Evolutionary conservation across 2,888 invertebrate genomes (phyloP).

Genomic region (Ormyrus rosae): DNA sequence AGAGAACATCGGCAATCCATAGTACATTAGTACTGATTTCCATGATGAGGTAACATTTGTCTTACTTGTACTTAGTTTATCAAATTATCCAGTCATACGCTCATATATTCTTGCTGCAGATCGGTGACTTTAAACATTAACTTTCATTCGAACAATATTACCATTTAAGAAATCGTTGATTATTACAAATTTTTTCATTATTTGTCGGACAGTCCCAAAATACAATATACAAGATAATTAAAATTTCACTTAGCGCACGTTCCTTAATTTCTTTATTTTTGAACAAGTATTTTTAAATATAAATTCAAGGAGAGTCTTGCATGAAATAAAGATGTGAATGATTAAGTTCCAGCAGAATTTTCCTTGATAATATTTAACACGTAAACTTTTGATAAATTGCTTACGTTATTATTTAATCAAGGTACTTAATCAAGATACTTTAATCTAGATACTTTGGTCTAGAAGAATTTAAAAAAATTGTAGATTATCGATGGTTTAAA

Average conservation of each 20-base stretch:
- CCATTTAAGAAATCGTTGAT: conserved; percentile 69
- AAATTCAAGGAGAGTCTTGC: too few relatives aligned
- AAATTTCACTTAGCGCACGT: conserved; percentile 50
- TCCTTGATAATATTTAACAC: too few relatives aligned
- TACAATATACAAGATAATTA: conserved; percentile 52
- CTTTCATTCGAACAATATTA: conserved; percentile 69
- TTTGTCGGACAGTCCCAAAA: conserved; percentile 71
- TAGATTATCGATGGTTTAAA: too few relatives aligned
- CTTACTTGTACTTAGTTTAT: conserved; percentile 77
- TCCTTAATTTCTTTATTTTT: conserved; percentile 47
- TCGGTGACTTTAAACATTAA: conserved; percentile 66
- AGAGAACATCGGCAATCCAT: conserved; percentile 68
- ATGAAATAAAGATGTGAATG: too few relatives aligned
- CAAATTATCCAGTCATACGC: conserved; percentile 76
- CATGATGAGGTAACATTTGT: conserved; percentile 77
- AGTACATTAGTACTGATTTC: conserved; percentile 69
- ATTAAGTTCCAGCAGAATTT: not conserved
- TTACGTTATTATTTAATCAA: too few relatives aligned
- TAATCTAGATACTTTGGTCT: too few relatives aligned
- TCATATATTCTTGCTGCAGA: conserved; percentile 74
- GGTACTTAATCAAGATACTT: too few relatives aligned
- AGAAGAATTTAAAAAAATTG: too few relatives aligned
- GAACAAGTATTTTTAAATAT: conserved; percentile 20
- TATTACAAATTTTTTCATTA: conserved; percentile 67
- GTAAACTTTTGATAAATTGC: conserved; percentile 18